phyloP scores from a whole-genome alignment of 1,140 invertebrate genomes.

The Caerostris darwini region DNA sequence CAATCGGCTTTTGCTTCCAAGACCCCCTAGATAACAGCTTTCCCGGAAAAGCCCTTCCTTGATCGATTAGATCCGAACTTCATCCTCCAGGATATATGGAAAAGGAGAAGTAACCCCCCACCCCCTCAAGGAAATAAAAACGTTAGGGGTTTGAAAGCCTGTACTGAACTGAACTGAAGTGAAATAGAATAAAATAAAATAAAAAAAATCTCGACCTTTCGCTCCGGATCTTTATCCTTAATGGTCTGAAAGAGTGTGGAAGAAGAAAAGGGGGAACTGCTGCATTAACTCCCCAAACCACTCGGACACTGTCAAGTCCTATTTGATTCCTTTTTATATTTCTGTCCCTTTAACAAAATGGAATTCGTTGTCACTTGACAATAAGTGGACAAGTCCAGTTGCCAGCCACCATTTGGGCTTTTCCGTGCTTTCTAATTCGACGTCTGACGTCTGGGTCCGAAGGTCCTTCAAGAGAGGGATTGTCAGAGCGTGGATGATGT shows the following conservation, averaged over 20 bases:
- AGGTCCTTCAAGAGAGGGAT: conserved; percentile 30
- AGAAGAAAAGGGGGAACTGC: background rate
- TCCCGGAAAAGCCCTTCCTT: conserved; percentile 48
- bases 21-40: conserved; percentile 62
- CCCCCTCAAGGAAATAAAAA: background rate
- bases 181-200: conserved; percentile 11
- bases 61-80: conserved; percentile 74
- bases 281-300: conserved; percentile 68
- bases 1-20: background rate
- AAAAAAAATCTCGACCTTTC: conserved; percentile 61
- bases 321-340: conserved; percentile 75
- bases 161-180: background rate
- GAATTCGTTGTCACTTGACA: conserved; percentile 74
- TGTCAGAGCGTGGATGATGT: conserved; percentile 17
- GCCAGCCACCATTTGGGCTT: conserved; percentile 62
- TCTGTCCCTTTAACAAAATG: conserved; percentile 75
- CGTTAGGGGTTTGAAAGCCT: background rate
- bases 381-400: conserved; percentile 73
- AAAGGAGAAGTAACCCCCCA: background rate
- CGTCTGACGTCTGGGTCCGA: background rate
- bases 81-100: conserved; percentile 30
- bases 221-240: conserved; percentile 70
- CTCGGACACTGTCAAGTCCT: conserved; percentile 74
- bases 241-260: conserved; percentile 51
- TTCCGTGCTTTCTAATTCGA: background rate